Evolutionary conservation across 1,140 invertebrate species (phyloP).

Genomic region (Acromyrmex charruanus): DNA sequence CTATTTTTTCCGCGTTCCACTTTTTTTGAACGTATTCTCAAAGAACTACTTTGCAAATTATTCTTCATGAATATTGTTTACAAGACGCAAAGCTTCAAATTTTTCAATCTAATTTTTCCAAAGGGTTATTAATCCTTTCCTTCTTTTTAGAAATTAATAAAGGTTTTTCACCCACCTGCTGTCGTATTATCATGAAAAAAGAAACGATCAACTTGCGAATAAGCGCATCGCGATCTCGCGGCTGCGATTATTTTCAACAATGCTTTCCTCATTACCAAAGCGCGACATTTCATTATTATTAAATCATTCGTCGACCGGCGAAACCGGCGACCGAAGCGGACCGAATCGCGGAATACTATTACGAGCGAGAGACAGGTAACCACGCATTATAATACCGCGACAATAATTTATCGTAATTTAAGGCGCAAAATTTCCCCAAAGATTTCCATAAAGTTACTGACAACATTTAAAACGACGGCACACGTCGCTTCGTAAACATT

Average conservation of each 20-base stretch:
- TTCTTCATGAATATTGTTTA: neutral
- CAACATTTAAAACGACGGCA: conserved; percentile 35
- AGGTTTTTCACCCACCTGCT: neutral
- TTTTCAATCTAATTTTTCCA: conserved; percentile 1
- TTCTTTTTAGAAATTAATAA: neutral
- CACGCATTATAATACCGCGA: conserved; percentile 42
- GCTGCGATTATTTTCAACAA: conserved; percentile 4
- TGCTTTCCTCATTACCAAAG: conserved; percentile 28
- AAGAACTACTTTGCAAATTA: neutral
- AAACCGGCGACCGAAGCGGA: conserved; percentile 37
- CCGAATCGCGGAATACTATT: conserved; percentile 29
- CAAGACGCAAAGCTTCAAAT: neutral
- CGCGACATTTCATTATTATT: conserved; percentile 45
- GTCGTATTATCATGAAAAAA: neutral
- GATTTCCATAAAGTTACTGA: conserved; percentile 40
- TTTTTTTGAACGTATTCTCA: neutral
- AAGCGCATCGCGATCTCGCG: conserved; percentile 14
- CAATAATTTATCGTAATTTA: conserved; percentile 60
- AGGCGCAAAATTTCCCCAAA: conserved; percentile 41
- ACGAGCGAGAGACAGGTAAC: neutral
- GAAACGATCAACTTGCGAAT: neutral
- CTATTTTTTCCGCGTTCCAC: neutral
- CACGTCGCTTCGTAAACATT: conserved; percentile 27
- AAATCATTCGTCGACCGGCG: conserved; percentile 19
- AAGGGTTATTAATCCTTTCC: neutral